phyloP scores from a whole-genome alignment of 2,113 vertebrate species.

The Cavia aperea region DNA sequence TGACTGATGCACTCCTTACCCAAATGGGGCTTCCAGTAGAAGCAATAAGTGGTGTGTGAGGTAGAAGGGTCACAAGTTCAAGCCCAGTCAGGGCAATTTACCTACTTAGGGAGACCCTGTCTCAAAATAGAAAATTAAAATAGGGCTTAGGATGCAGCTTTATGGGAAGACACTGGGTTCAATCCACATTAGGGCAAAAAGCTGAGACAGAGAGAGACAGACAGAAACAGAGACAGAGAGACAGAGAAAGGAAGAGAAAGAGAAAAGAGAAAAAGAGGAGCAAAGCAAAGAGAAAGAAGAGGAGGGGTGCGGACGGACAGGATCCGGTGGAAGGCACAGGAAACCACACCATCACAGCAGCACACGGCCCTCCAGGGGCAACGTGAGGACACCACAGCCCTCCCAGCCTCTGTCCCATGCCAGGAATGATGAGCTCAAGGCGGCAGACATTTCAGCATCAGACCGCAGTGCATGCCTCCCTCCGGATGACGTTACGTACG shows the following conservation, averaged over 20 bases:
- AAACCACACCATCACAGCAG: background rate
- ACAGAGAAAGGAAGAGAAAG: no score
- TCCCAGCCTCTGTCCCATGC: accelerated
- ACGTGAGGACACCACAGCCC: background rate
- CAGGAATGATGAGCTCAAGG: accelerated
- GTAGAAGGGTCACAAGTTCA: background rate
- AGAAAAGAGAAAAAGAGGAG: background rate
- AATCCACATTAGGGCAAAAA: background rate
- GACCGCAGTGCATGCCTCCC: background rate
- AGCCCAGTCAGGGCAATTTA: background rate
- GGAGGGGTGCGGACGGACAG: background rate
- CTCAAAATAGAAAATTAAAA: background rate
- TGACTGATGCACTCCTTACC: accelerated
- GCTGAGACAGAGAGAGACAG: background rate
- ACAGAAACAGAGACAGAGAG: background rate
- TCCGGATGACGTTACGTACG: background rate
- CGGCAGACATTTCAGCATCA: background rate
- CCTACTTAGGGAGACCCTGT: background rate
- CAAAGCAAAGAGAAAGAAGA: background rate
- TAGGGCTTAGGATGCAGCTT: background rate
- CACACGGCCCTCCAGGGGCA: accelerated
- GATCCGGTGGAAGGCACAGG: accelerated
- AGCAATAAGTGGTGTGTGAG: background rate
- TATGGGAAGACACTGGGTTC: background rate
- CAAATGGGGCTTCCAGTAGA: background rate